A percentile compares a stretch with the other conserved stretches of the same genome.
Evolutionary conservation across 2,113 vertebrate genomes (phyloP).

Genomic region (human (Homo sapiens)): DNA sequence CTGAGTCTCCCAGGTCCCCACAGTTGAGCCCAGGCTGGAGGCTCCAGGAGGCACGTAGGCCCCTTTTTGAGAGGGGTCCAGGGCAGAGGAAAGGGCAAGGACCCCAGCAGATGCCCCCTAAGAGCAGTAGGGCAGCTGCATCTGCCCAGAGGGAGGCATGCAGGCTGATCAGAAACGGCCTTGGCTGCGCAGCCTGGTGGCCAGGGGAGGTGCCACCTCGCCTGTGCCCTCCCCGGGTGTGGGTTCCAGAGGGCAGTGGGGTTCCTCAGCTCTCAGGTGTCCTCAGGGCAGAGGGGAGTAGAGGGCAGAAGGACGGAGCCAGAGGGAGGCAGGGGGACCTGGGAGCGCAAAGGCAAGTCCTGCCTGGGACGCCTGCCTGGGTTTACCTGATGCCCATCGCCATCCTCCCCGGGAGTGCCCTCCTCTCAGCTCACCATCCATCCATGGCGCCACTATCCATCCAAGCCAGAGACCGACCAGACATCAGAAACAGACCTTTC

Average conservation of each 20-base stretch:
- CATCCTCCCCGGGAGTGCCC: not conserved
- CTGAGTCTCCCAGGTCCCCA: accelerated
- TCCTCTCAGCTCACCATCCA: accelerated
- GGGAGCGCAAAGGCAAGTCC: not conserved
- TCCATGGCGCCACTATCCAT: accelerated
- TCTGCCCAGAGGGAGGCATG: not conserved
- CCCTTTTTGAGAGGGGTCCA: too few species aligned
- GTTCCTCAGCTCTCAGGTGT: not conserved
- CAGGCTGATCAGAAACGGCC: not conserved
- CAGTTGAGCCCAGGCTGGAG: accelerated
- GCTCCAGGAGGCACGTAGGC: accelerated
- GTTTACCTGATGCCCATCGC: too few species aligned
- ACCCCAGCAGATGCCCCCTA: accelerated
- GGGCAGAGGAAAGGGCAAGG: too few species aligned
- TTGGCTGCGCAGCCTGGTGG: accelerated
- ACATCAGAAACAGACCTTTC: accelerated
- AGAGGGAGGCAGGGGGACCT: accelerated
- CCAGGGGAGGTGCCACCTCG: not conserved
- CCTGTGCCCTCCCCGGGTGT: accelerated
- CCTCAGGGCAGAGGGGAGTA: not conserved
- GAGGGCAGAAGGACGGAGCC: not conserved
- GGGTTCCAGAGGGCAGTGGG: accelerated
- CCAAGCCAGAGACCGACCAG: not conserved
- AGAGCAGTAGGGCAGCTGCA: accelerated
- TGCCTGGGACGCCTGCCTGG: not conserved